Percentiles rank a stretch among this genome's conserved stretches.
Conservation (phyloP, 2,888 invertebrate genomes). For the Omphaloscelis lunosa region DNA sequence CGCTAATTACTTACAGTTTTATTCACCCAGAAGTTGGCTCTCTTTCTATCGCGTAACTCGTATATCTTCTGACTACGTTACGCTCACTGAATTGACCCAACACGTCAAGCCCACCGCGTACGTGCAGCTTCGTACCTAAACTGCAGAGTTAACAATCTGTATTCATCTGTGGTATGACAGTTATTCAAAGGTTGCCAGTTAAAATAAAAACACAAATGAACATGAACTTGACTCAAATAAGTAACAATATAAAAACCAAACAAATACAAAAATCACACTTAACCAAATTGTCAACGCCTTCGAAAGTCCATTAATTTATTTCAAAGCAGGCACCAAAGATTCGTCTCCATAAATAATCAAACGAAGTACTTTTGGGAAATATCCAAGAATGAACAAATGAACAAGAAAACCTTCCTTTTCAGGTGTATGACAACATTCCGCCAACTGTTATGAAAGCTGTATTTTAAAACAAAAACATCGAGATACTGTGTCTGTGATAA, state of each 20-base stretch:
- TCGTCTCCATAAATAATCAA: constrained; percentile 34
- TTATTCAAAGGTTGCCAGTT: background rate
- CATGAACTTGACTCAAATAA: background rate
- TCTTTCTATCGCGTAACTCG: too few relatives aligned
- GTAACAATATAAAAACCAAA: background rate
- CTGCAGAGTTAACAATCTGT: too few relatives aligned
- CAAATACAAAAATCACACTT: background rate
- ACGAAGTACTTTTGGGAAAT: constrained; percentile 67
- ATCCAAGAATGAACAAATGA: constrained; percentile 37
- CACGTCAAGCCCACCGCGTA: too few relatives aligned
- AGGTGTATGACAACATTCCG: constrained; percentile 71
- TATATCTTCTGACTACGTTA: too few relatives aligned
- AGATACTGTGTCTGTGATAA: constrained; percentile 82
- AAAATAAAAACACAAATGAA: background rate
- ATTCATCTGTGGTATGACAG: background rate
- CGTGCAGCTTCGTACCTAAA: too few relatives aligned
- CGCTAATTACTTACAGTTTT: too few relatives aligned
- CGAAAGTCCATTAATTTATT: background rate
- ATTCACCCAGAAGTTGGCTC: too few relatives aligned
- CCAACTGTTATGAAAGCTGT: constrained; percentile 62
- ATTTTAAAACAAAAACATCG: constrained; percentile 75
- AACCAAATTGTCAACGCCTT: background rate
- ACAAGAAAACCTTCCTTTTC: constrained; percentile 69
- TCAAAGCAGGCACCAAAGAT: constrained; percentile 13
- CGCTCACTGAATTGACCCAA: too few relatives aligned